These are phyloP conservation scores for Cliona cf. orientalis DNA, from an alignment of 37 sponge, comb jelly and placozoan genomes.

Conservation along the genomic window DNA sequence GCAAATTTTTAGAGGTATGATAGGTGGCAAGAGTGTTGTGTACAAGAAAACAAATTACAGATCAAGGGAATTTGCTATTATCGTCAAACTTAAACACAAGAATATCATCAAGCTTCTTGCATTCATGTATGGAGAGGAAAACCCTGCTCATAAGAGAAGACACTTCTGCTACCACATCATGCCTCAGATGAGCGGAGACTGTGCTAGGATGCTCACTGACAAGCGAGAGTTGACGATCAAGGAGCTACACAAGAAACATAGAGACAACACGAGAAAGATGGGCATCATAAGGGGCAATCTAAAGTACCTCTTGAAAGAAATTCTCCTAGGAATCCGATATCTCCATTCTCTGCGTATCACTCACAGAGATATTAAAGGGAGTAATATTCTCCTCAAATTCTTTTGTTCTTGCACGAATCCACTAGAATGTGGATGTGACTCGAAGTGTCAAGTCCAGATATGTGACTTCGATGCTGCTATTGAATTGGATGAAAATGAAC, in stretches of 20 bases:
- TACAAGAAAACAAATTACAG: slow-evolving; percentile 50
- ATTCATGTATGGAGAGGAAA: slow-evolving; percentile 53
- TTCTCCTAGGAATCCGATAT: slow-evolving; percentile 20
- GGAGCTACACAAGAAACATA: slow-evolving; percentile 16
- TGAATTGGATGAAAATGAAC: slow-evolving; percentile 5
- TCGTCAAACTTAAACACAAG: slow-evolving; percentile 27
- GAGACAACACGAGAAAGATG: slow-evolving; percentile 11
- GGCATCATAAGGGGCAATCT: slow-evolving; percentile 23
- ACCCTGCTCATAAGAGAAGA: slow-evolving; percentile 21
- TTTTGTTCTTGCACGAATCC: slow-evolving; percentile 18
- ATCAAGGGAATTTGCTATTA: slow-evolving; percentile 22
- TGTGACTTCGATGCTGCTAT: slow-evolving; percentile 55
- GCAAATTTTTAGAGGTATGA: slow-evolving; percentile 3
- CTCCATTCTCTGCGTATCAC: slow-evolving; percentile 23
- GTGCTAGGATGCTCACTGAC: slow-evolving; percentile 13
- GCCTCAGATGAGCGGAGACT: slow-evolving; percentile 57
- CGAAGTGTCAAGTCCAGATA: slow-evolving; percentile 32
- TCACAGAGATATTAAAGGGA: slow-evolving; percentile 53
- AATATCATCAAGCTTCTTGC: slow-evolving; percentile 49
- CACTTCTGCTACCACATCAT: slow-evolving; percentile 57
- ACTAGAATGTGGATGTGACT: slow-evolving; percentile 6
- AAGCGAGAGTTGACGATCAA: slow-evolving; percentile 6
- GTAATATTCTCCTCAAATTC: slow-evolving; percentile 32
- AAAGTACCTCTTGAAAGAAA: slow-evolving; percentile 25
- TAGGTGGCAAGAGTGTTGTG: slow-evolving; percentile 1